phyloP scores from a whole-genome alignment of 2,113 vertebrate genomes.

The Enhydra lutris region DNA sequence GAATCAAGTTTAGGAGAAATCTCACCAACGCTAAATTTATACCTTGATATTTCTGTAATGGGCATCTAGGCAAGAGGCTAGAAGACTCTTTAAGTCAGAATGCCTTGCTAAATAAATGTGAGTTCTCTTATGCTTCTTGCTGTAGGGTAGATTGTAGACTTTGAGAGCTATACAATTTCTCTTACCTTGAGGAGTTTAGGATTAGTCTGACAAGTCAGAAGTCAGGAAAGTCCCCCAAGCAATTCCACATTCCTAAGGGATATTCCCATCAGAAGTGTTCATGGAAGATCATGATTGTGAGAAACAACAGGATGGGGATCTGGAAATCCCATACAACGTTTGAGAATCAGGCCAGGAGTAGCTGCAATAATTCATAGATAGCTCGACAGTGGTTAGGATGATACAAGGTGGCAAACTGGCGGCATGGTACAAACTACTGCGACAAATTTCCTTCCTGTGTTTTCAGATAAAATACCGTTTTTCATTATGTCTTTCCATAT shows the following conservation, averaged over 20 bases:
- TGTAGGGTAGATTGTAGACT: neutral
- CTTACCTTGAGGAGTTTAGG: neutral
- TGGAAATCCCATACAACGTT: neutral
- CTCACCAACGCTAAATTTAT: neutral
- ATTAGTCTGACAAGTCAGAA: neutral
- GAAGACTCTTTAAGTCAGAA: neutral
- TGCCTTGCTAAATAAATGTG: neutral
- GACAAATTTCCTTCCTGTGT: neutral
- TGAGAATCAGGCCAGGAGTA: neutral
- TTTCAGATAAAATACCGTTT: neutral
- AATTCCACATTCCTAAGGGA: neutral
- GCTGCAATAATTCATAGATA: neutral
- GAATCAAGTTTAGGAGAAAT: neutral
- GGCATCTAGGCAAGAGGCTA: neutral
- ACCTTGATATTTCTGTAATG: neutral
- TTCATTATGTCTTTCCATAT: slow-evolving; percentile 10
- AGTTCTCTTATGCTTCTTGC: neutral
- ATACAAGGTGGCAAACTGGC: neutral
- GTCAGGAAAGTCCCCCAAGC: neutral
- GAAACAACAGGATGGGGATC: neutral
- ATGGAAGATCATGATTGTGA: neutral
- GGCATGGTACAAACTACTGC: neutral
- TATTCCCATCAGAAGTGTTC: neutral
- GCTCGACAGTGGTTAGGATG: neutral
- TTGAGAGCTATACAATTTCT: neutral